Conservation (phyloP, 1,140 invertebrate genomes). For the Pararge aegeria region DNA sequence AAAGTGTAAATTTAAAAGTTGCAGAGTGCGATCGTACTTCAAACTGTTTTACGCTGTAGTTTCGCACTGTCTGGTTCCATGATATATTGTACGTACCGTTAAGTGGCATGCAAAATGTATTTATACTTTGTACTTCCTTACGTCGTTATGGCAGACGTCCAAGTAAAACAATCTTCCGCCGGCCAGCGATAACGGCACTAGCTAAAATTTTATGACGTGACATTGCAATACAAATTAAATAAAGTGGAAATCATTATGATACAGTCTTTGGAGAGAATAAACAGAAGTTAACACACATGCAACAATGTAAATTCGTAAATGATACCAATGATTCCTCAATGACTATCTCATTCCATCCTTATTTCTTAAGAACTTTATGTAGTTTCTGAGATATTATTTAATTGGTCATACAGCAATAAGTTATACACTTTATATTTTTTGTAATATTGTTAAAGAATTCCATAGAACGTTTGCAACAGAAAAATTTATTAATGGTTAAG, state of each 20-base stretch:
- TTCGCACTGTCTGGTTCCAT: conserved; percentile 50
- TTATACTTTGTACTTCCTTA: conserved; percentile 76
- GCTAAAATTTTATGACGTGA: conserved; percentile 67
- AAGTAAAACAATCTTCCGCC: conserved; percentile 74
- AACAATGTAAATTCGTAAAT: too few relatives aligned
- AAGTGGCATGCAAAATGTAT: conserved; percentile 77
- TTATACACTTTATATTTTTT: too few relatives aligned
- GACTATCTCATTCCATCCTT: too few relatives aligned
- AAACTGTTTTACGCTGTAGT: conserved; percentile 48
- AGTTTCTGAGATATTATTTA: too few relatives aligned
- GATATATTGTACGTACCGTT: conserved; percentile 68
- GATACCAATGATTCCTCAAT: too few relatives aligned
- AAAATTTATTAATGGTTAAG: too few relatives aligned
- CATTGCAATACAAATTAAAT: conserved; percentile 57
- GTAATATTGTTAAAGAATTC: too few relatives aligned
- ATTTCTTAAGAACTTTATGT: too few relatives aligned
- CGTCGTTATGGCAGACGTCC: conserved; percentile 70
- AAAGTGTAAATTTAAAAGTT: conserved; percentile 35
- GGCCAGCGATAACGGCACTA: conserved; percentile 57
- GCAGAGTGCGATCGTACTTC: conserved; percentile 41
- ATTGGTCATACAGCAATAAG: too few relatives aligned
- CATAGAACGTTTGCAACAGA: too few relatives aligned
- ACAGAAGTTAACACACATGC: too few relatives aligned
- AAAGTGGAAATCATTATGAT: conserved; percentile 19
- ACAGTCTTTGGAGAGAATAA: neutral